Base-by-base conservation (phyloP, 2,797 vertebrate genomes). In the Capromys pilorides region DNA sequence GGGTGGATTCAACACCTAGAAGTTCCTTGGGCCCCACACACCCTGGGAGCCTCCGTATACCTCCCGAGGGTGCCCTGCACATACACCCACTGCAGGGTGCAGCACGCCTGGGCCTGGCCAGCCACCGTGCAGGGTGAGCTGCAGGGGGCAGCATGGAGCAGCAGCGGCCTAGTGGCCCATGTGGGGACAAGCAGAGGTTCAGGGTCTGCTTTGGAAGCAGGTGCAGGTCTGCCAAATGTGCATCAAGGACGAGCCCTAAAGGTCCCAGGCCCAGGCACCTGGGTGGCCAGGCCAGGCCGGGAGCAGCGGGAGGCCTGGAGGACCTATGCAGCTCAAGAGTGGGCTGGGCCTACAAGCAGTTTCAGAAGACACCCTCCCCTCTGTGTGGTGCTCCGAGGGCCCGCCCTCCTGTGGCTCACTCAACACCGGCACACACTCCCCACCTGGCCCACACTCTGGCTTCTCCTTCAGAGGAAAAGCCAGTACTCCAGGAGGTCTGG, bases 81-180 rank as follows among this genome's bases (percentile, higher is more conserved):
- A 0, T 21, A 2, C n/a, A 1, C 4, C 49, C 71, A 18, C 0
- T 24, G 59, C 59, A 24, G 21, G 54, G 0, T 1, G n/a, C 3
- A 10, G n/a, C 11, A 9, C 36, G 36, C 19, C 26, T 49, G 41
- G 16, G 62, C 21, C 39, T 11, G 2, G 41, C 24, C 22, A 51
- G 79, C 28, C 31, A 67, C 26, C 4, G 1, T 4, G 18, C 7
- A 39, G 6, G 13, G 3, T 4, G 33, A 62, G 28, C 57, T 33
- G 36, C 59, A n/a, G 80, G 69, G 16, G 73, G 18, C 6, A 11
- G 64, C 0, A 5, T 3, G 9, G 57, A 41, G 41, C 22, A 13
- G 49, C 18, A 22, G 24, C 67, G 28, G 57, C 61, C 69, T 18
- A 64, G 18, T 19, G 0, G 24, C 28, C 77, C 24, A 12, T 1